Base-by-base conservation (phyloP, 2,888 invertebrate species). In the Ormyrus pomaceus region DNA sequence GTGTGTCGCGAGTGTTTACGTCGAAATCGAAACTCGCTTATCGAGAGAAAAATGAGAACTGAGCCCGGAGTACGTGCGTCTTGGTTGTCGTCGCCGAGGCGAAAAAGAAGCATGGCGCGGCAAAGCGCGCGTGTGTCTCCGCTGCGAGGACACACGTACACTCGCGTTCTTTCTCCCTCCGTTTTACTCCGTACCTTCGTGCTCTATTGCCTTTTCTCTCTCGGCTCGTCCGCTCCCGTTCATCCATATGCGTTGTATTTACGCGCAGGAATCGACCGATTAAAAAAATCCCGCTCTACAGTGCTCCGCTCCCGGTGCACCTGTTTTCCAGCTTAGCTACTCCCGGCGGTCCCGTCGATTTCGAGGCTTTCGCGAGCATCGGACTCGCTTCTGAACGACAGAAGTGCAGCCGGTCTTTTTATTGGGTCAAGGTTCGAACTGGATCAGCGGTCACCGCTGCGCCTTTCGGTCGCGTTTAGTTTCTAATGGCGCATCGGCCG, bases 101-200 rank as follows among this genome's bases (percentile, higher is more conserved):
- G 65, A 75, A 75, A 79, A 79, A 75, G 79, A 75, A 79, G 79
- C 79, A 79, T 79, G 79, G 79, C 79, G 79, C 79, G 58, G 13
- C 53, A 34, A 34, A 13, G 4, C 72, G 13, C 76, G 56, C 58
- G 66, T 34, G 34, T 34, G 34, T 34, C 34, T 34, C 2, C 34
- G 34, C 34, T 34, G 34, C 34, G 34, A 34, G 68, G 65, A 45
- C 48, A 68, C 74, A 62, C 58, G 62, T 59, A 59, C 58, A 74
- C 50, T 65, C 71, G 73, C 77, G 68, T 56, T 58, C 68, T 59
- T 53, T 48, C 34, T 55, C 10, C 48, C 10, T 68, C 69, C 55
- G 70, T 77, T 70, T 81, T 77, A 74, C 66, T 72, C 77, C n/a
- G 70, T 61, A 65, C 65, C 48, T 77, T 77, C 77, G 56, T 19